phyloP scores from a whole-genome alignment of 2,888 invertebrate genomes.

The Argynnis bischoffii region DNA sequence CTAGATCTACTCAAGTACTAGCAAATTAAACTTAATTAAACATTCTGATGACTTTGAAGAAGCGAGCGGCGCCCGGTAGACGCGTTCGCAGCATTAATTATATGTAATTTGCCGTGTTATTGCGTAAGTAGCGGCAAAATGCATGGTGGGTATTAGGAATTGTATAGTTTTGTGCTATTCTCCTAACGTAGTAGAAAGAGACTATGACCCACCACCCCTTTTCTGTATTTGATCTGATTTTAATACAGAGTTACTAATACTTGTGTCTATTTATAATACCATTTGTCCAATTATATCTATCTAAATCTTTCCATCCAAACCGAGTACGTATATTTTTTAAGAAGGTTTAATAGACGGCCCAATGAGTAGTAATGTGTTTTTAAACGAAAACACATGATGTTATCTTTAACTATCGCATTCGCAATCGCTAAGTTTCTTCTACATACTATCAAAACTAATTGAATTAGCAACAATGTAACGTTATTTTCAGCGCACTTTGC shows the following conservation, averaged over 20 bases:
- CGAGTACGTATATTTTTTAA: no score
- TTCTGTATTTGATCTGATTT: no score
- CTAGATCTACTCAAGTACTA: constrained; percentile 47
- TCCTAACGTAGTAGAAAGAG: not conserved
- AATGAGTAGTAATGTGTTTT: no score
- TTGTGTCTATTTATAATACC: no score
- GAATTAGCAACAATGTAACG: constrained; percentile 27
- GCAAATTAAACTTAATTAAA: constrained; percentile 64
- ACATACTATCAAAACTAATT: constrained; percentile 11
- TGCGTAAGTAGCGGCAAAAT: constrained; percentile 33
- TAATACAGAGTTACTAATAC: no score
- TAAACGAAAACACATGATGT: no score
- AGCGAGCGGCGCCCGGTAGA: constrained; percentile 45
- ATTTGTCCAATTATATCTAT: no score
- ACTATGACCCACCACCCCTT: no score
- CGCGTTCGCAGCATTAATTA: constrained; percentile 40
- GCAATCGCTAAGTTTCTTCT: not conserved
- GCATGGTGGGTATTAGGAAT: constrained; percentile 22
- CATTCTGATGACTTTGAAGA: constrained; percentile 49
- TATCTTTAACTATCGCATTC: not conserved
- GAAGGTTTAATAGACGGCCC: no score
- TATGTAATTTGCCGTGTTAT: constrained; percentile 36
- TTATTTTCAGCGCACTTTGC: constrained; percentile 15
- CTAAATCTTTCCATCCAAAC: no score
- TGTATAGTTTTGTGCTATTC: constrained; percentile 8